These are phyloP conservation scores for Pseudococcus longispinus DNA, from an alignment of 2,888 invertebrate genomes.

Conservation along the genomic window DNA sequence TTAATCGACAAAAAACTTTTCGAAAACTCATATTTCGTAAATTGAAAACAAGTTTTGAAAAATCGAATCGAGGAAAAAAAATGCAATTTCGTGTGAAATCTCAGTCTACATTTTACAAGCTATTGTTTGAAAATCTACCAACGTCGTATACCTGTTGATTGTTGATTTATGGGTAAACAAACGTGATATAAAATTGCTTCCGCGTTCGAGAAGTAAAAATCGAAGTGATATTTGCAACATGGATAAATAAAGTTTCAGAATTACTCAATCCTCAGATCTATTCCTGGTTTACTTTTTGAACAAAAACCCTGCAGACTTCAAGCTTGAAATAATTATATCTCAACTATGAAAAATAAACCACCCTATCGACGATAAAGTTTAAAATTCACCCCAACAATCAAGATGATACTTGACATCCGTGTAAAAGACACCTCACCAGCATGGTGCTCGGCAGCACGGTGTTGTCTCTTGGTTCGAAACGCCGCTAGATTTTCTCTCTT, in stretches of 20 bases:
- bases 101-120: background rate
- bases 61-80: background rate
- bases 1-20: background rate
- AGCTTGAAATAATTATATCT: no score
- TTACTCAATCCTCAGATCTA: background rate
- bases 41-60: background rate
- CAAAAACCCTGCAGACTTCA: background rate
- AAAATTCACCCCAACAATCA: background rate
- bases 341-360: background rate
- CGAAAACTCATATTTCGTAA: background rate
- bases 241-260: background rate
- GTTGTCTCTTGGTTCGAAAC: background rate
- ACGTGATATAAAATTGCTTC: background rate
- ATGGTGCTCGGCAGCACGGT: background rate
- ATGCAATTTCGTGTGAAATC: background rate
- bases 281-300: background rate
- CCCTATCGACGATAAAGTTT: no score
- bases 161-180: background rate
- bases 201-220: background rate
- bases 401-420: background rate
- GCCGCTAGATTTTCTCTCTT: constrained; percentile 39
- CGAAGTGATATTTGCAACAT: background rate
- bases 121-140: background rate
- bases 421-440: background rate
- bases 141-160: background rate